Percentiles rank a stretch among this genome's conserved stretches.
phyloP scores from a whole-genome alignment of 2,113 vertebrate species.

The Pangasianodon gigas region DNA sequence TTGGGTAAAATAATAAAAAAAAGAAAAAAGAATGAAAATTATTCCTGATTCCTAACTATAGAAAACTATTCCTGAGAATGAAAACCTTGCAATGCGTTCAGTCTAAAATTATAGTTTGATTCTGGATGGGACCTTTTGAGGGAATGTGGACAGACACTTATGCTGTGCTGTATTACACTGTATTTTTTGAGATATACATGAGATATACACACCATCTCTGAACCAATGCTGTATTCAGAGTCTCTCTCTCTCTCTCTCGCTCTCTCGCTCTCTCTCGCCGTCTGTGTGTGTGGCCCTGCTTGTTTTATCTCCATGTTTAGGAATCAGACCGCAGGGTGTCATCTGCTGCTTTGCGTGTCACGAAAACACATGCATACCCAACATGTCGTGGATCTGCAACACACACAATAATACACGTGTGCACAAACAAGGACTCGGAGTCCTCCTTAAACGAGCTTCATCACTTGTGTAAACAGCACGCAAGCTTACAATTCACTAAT shows the following conservation, averaged over 20 bases:
- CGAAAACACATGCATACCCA: constrained; percentile 55
- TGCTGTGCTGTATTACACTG: not conserved
- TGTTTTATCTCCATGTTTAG: constrained; percentile 79
- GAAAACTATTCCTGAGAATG: too few relatives aligned
- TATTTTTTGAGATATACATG: not conserved
- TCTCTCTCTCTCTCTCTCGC: constrained; percentile 10
- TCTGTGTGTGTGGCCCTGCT: constrained; percentile 73
- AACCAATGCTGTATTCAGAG: not conserved
- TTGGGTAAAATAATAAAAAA: not conserved
- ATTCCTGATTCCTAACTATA: too few relatives aligned
- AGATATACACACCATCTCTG: not conserved
- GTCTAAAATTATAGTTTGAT: not conserved
- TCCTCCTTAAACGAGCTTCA: constrained; percentile 16
- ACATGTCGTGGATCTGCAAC: constrained; percentile 50
- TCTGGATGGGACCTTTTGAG: not conserved
- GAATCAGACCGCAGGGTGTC: constrained; percentile 67
- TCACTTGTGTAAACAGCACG: constrained; percentile 18
- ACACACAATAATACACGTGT: constrained; percentile 44
- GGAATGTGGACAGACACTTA: not conserved
- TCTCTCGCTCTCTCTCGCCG: constrained; percentile 21
- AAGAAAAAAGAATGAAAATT: too few relatives aligned
- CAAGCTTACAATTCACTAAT: constrained; percentile 11
- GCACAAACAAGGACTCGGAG: constrained; percentile 23
- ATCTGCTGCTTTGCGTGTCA: constrained; percentile 57
- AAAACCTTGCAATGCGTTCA: not conserved